These are phyloP conservation scores for Perizoma affinitatum DNA, from an alignment of 2,888 invertebrate species.

Conservation along the genomic window DNA sequence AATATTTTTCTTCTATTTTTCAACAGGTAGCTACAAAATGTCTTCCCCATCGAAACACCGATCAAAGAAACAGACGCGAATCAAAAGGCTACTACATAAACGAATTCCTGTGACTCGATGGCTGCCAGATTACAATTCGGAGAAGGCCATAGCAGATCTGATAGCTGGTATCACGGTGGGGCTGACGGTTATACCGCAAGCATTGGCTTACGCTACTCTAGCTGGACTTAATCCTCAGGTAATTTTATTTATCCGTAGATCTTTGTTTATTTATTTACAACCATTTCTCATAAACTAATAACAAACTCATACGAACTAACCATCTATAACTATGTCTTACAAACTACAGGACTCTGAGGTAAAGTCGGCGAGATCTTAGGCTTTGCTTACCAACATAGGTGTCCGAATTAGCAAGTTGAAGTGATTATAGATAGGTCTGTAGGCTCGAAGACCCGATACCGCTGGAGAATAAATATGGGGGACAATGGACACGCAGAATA, in stretches of 20 bases:
- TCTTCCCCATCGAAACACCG: constrained; percentile 76
- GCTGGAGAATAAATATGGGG: too few species aligned
- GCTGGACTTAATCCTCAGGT: constrained; percentile 95
- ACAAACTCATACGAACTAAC: too few species aligned
- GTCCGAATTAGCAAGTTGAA: too few species aligned
- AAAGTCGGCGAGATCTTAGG: too few species aligned
- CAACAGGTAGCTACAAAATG: constrained; percentile 55
- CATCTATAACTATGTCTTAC: too few species aligned
- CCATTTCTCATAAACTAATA: too few species aligned
- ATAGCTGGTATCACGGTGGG: constrained; percentile 97
- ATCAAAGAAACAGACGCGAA: constrained; percentile 68
- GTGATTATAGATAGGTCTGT: too few species aligned
- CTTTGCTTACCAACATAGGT: too few species aligned
- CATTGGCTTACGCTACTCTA: constrained; percentile 94
- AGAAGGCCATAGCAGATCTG: constrained; percentile 91
- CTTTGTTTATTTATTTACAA: too few species aligned
- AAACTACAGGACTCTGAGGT: too few species aligned
- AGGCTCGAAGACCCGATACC: too few species aligned
- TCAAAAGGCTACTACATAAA: constrained; percentile 68
- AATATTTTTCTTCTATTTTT: constrained; percentile 33
- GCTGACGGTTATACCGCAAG: constrained; percentile 96
- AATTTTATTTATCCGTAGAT: constrained; percentile 34
- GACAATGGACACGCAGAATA: too few species aligned
- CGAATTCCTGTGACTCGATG: constrained; percentile 88
- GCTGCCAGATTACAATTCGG: constrained; percentile 89